Evolutionary conservation across 2,113 vertebrate species (phyloP).

Genomic region (Leiothrix lutea): DNA sequence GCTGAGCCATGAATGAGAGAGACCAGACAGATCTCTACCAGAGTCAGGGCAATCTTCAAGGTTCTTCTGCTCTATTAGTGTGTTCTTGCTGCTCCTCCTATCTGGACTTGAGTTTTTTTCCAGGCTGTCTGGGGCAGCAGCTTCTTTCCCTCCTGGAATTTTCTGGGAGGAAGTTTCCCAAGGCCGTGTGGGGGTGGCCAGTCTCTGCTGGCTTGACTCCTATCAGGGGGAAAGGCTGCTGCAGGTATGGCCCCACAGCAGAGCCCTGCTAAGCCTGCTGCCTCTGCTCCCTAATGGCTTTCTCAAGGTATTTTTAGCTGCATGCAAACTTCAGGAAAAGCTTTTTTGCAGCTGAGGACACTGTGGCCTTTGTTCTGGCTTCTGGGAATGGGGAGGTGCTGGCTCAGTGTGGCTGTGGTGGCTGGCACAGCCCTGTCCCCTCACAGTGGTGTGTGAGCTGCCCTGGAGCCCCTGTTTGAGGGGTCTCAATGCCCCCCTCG

Average conservation of each 20-base stretch:
- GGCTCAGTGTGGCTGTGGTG: fast-evolving
- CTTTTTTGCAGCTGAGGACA: neutral
- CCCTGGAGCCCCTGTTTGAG: neutral
- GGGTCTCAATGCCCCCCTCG: neutral
- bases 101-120: neutral
- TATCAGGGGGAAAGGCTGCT: neutral
- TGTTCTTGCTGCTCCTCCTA: neutral
- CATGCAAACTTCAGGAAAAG: conserved; percentile 16
- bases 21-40: neutral
- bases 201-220: neutral
- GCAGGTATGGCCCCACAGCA: neutral
- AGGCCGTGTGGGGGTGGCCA: fast-evolving
- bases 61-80: fast-evolving
- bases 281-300: neutral
- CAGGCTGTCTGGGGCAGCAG: neutral
- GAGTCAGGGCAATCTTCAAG: neutral
- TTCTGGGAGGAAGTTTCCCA: neutral
- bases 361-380: conserved; percentile 45
- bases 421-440: neutral
- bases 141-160: neutral
- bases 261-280: neutral
- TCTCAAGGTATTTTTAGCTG: conserved; percentile 61
- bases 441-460: fast-evolving
- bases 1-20: neutral
- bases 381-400: neutral